A percentile compares a stretch with the other conserved stretches of the same genome.
Evolutionary conservation across 2,797 vertebrate species (phyloP).

Genomic region (Telmatherina bonti): DNA sequence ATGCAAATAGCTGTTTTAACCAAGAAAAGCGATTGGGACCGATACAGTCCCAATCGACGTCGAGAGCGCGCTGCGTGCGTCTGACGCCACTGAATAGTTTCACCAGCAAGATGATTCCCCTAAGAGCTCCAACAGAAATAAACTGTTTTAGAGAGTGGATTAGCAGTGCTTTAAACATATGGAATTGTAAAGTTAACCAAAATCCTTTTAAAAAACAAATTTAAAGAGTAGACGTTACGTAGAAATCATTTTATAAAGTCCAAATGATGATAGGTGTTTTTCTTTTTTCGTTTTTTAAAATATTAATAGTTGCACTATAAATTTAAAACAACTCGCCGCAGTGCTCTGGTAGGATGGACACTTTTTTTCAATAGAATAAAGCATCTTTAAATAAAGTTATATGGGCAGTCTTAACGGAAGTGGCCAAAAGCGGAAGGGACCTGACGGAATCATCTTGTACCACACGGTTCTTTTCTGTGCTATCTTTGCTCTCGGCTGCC

Average conservation of each 20-base stretch:
- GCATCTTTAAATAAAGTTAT: background rate
- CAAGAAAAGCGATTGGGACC: too few species aligned
- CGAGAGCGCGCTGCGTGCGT: constrained; percentile 47
- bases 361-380: background rate
- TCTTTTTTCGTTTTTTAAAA: background rate
- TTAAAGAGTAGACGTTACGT: background rate
- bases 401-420: background rate
- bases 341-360: background rate
- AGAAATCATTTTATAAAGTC: background rate
- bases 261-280: too few species aligned
- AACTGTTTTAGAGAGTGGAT: background rate
- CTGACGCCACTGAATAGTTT: constrained; percentile 43
- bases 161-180: background rate
- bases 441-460: background rate
- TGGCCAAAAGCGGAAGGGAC: constrained; percentile 47
- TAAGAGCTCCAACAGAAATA: background rate
- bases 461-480: constrained; percentile 23
- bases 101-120: constrained; percentile 47
- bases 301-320: background rate
- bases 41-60: constrained; percentile 29
- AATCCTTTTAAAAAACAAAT: background rate
- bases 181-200: background rate
- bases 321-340: background rate
- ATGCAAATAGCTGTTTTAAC: background rate
- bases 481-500: constrained; percentile 60